These are phyloP conservation scores for Autographa pulchrina DNA, from an alignment of 2,888 invertebrate genomes.

Conservation along the genomic window DNA sequence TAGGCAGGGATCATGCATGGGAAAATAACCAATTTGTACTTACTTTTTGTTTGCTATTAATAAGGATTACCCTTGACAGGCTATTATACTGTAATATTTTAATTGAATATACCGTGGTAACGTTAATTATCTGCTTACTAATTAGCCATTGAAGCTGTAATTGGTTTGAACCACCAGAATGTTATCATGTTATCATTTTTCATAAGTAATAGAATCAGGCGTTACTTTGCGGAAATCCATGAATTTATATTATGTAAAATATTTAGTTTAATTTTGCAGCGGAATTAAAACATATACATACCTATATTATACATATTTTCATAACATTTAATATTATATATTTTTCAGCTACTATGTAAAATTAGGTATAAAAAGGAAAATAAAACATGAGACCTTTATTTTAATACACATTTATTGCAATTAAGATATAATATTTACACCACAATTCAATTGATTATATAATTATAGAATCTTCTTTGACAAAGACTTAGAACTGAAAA, in stretches of 20 bases:
- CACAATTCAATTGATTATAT: slow-evolving; percentile 34
- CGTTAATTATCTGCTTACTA: background rate
- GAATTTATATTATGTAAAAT: too few species aligned
- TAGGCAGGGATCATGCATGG: background rate
- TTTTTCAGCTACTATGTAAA: too few species aligned
- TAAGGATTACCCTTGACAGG: background rate
- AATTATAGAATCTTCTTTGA: slow-evolving; percentile 22
- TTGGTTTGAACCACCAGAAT: background rate
- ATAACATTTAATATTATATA: too few species aligned
- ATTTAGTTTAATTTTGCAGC: too few species aligned
- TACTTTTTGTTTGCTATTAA: background rate
- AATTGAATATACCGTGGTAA: background rate
- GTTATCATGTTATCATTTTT: too few species aligned
- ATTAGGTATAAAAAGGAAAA: background rate
- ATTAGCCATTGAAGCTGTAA: background rate
- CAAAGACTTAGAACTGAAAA: slow-evolving; percentile 3
- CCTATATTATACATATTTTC: too few species aligned
- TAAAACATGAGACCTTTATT: slow-evolving; percentile 13
- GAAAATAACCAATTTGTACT: background rate
- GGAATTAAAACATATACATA: too few species aligned
- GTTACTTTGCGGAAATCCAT: too few species aligned
- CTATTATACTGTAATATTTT: background rate
- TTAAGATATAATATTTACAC: slow-evolving; percentile 40
- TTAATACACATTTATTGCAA: slow-evolving; percentile 33
- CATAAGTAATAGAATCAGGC: too few species aligned